Evolutionary conservation across 2,888 invertebrate species (phyloP).

Genomic region (Apotomis betuletana): DNA sequence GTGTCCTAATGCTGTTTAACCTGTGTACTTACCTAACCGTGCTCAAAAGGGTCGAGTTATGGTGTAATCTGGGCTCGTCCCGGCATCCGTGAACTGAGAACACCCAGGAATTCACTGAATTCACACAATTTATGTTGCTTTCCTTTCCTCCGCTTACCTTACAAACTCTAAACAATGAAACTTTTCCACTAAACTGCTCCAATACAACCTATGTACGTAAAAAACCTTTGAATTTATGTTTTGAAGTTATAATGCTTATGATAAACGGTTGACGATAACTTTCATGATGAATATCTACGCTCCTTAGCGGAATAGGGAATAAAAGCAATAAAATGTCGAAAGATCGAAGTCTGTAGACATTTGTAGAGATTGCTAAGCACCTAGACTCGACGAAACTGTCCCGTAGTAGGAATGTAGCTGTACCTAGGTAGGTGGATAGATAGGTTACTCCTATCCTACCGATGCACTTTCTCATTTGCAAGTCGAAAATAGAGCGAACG

Average conservation of each 20-base stretch:
- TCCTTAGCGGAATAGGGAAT: background rate
- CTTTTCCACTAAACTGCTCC: background rate
- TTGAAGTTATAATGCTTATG: too few species aligned
- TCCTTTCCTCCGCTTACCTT: background rate
- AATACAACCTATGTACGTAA: background rate
- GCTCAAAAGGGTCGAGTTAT: background rate
- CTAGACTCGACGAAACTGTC: too few species aligned
- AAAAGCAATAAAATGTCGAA: background rate
- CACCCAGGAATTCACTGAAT: background rate
- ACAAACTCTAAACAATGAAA: background rate
- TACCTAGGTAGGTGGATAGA: conserved; percentile 1
- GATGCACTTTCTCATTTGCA: conserved; percentile 78
- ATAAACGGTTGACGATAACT: too few species aligned
- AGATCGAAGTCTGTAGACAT: background rate
- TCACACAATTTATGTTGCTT: background rate
- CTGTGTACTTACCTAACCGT: background rate
- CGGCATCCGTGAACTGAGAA: too few species aligned
- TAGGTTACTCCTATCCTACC: conserved; percentile 48
- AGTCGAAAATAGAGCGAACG: conserved; percentile 73
- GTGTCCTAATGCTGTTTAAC: background rate
- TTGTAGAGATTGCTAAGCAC: too few species aligned
- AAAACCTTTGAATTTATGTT: too few species aligned
- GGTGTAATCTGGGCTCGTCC: background rate
- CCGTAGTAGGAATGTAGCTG: background rate
- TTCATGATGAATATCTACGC: too few species aligned